Percentiles rank a stretch among this genome's conserved stretches.
Conservation (phyloP, 1,140 invertebrate species). For the Sarcophaga peregrina region DNA sequence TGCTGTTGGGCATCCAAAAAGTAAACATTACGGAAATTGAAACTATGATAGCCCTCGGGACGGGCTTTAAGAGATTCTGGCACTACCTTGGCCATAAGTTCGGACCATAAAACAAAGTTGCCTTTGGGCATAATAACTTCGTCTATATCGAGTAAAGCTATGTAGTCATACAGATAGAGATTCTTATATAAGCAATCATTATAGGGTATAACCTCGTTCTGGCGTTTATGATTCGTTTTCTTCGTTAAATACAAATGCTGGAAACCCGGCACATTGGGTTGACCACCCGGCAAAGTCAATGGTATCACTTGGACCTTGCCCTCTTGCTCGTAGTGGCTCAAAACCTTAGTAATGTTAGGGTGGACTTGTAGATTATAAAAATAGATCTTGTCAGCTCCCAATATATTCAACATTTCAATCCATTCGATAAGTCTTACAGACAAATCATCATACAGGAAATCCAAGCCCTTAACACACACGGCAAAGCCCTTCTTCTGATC, state of each 20-base stretch:
- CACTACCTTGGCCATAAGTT: constrained; percentile 81
- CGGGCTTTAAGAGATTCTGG: constrained; percentile 76
- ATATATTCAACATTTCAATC: constrained; percentile 86
- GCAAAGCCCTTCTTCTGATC: constrained; percentile 84
- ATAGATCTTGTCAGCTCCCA: constrained; percentile 93
- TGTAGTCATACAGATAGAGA: constrained; percentile 89
- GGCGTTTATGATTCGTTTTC: constrained; percentile 90
- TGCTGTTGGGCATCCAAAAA: constrained; percentile 92
- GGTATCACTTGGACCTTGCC: constrained; percentile 87
- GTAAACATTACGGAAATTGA: constrained; percentile 94
- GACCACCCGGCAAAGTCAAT: constrained; percentile 88
- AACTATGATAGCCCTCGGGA: constrained; percentile 81
- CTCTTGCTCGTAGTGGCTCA: constrained; percentile 81
- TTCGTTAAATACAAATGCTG: constrained; percentile 90
- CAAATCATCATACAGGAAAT: constrained; percentile 91
- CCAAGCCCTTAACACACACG: constrained; percentile 93
- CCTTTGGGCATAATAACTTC: constrained; percentile 94
- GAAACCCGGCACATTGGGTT: constrained; percentile 88
- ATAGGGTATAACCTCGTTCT: constrained; percentile 96
- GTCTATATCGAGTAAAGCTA: constrained; percentile 91
- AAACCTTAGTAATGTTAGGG: constrained; percentile 89
- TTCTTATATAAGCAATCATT: constrained; percentile 97
- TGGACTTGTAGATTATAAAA: constrained; percentile 92
- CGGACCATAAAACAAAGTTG: constrained; percentile 78
- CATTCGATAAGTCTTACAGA: constrained; percentile 93